These are phyloP conservation scores for Mionectes olivaceus DNA, from an alignment of 2,797 vertebrate species.

Conservation along the genomic window DNA sequence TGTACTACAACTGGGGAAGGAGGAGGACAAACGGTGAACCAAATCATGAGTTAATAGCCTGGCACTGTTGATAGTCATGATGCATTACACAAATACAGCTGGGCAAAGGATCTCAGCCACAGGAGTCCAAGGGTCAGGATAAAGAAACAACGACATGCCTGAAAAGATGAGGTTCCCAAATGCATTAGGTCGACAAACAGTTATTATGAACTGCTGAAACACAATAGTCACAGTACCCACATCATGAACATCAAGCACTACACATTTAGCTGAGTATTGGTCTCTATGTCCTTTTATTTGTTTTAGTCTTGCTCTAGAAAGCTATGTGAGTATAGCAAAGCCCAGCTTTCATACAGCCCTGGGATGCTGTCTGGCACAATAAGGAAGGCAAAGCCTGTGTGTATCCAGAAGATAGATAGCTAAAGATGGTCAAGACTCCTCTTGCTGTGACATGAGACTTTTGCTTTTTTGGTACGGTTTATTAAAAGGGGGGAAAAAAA, in stretches of 20 bases:
- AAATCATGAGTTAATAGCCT: neutral
- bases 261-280: neutral
- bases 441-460: neutral
- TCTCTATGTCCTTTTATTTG: neutral
- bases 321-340: neutral
- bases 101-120: neutral
- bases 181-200: neutral
- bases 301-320: neutral
- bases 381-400: neutral
- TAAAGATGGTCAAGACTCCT: neutral
- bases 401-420: neutral
- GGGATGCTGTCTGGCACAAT: neutral
- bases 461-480: neutral
- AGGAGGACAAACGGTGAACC: neutral
- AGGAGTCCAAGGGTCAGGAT: neutral
- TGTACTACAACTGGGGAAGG: neutral
- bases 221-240: neutral
- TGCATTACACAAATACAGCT: neutral
- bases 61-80: neutral
- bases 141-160: neutral
- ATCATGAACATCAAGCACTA: neutral
- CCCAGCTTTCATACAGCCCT: neutral
- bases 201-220: neutral
- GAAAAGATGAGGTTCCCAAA: neutral
- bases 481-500: fast-evolving